phyloP scores from a whole-genome alignment of 2,797 vertebrate species.

The Craterocephalus amniculus region DNA sequence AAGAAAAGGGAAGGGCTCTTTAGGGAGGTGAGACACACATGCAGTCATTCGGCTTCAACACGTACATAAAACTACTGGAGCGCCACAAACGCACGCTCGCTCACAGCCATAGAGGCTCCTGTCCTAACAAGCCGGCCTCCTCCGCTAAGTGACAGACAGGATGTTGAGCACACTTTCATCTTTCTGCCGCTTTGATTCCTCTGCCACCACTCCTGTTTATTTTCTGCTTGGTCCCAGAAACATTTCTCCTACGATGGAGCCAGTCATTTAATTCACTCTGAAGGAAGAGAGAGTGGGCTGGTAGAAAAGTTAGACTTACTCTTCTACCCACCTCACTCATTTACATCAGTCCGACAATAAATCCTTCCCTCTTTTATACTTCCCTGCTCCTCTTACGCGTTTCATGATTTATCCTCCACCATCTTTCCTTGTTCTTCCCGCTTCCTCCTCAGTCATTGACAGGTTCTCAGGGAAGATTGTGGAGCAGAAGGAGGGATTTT shows the following conservation, averaged over 20 bases:
- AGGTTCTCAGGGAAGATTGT: conserved; percentile 25
- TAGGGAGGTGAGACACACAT: conserved; percentile 40
- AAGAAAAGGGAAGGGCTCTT: conserved; percentile 1
- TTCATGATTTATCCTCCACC: conserved; percentile 39
- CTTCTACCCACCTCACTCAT: conserved; percentile 29
- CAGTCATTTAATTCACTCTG: conserved; percentile 33
- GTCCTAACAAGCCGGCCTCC: conserved; percentile 66
- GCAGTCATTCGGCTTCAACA: conserved; percentile 37
- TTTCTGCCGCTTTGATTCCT: conserved; percentile 60
- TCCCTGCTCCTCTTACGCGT: conserved; percentile 35
- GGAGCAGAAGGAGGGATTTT: conserved; percentile 35
- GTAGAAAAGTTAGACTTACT: conserved; percentile 14
- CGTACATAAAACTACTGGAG: conserved; percentile 34
- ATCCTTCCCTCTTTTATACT: conserved; percentile 36
- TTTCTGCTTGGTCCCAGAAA: conserved; percentile 38
- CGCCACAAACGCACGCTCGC: conserved; percentile 20
- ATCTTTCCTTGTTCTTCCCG: conserved; percentile 9
- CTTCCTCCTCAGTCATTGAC: conserved; percentile 11
- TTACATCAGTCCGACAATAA: conserved; percentile 37
- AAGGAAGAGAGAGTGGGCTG: conserved; percentile 16
- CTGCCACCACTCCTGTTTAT: conserved; percentile 49
- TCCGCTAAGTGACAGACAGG: conserved; percentile 63
- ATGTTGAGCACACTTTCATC: conserved; percentile 63
- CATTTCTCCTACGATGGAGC: conserved; percentile 37
- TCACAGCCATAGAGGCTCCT: conserved; percentile 48